A percentile compares a stretch with the other conserved stretches of the same genome.
Evolutionary conservation across 2,113 vertebrate species (phyloP).

Genomic region (Callocephalon fimbriatum): DNA sequence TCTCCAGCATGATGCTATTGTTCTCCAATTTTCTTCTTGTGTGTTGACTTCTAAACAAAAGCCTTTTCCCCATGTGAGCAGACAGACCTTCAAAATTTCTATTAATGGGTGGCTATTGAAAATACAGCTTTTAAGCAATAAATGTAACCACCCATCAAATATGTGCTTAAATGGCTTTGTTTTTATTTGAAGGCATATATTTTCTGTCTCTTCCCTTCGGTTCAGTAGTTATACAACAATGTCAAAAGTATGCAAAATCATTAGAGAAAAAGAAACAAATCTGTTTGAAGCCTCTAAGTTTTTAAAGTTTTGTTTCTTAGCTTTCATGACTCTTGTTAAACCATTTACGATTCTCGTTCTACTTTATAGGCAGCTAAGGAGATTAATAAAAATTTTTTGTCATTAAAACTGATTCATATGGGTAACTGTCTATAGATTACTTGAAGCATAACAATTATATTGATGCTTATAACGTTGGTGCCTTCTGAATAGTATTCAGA

Average conservation of each 20-base stretch:
- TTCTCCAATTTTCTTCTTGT: neutral
- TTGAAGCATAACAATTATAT: neutral
- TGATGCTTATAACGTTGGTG: neutral
- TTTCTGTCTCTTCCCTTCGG: neutral
- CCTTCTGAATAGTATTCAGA: neutral
- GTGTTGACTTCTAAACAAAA: neutral
- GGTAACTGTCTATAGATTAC: neutral
- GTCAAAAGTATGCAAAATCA: neutral
- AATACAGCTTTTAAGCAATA: neutral
- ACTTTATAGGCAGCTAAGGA: slow-evolving; percentile 20
- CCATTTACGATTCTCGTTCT: slow-evolving; percentile 3
- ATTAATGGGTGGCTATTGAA: neutral
- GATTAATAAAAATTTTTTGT: slow-evolving; percentile 19
- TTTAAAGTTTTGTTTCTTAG: neutral
- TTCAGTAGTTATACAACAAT: neutral
- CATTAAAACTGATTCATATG: slow-evolving; percentile 28
- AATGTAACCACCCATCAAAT: neutral
- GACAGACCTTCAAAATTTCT: neutral
- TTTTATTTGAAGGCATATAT: neutral
- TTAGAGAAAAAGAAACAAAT: neutral
- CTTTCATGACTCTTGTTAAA: neutral
- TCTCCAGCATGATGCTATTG: neutral
- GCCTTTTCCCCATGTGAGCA: neutral
- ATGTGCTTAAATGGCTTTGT: neutral
- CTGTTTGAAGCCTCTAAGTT: neutral